These are phyloP conservation scores for Centropus bengalensis DNA, from an alignment of 2,113 vertebrate genomes.

Conservation along the genomic window DNA sequence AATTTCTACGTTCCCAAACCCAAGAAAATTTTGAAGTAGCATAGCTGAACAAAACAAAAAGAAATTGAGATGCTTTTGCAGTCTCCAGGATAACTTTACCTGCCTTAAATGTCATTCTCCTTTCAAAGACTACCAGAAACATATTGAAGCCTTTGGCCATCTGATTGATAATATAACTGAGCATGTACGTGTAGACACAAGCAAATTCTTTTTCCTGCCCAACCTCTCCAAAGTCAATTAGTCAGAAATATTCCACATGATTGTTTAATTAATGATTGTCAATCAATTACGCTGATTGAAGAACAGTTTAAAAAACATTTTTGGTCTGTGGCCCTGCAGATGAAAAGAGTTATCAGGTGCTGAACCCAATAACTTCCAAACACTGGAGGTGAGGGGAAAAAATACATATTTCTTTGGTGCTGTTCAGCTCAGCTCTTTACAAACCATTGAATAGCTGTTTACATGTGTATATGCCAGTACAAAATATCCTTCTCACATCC, in stretches of 20 bases:
- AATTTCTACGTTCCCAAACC: neutral
- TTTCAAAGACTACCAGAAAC: neutral
- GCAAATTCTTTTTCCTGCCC: neutral
- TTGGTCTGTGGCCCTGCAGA: neutral
- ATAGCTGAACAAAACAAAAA: neutral
- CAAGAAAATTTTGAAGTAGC: neutral
- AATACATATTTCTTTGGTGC: neutral
- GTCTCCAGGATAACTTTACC: neutral
- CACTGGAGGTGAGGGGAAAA: neutral
- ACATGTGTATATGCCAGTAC: neutral
- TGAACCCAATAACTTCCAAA: neutral
- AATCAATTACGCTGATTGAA: slow-evolving; percentile 13
- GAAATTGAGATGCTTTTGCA: neutral
- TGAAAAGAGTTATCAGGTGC: neutral
- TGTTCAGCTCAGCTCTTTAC: neutral
- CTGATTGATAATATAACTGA: neutral
- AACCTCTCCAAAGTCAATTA: neutral
- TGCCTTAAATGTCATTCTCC: neutral
- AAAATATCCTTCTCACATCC: slow-evolving; percentile 32
- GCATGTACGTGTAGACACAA: neutral
- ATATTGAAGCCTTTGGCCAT: neutral
- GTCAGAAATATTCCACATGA: neutral
- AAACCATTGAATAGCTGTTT: neutral
- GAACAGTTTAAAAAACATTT: neutral
- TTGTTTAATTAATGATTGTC: neutral